Evolutionary conservation across 2,113 vertebrate genomes (phyloP).

Genomic region (Alethe diademata): DNA sequence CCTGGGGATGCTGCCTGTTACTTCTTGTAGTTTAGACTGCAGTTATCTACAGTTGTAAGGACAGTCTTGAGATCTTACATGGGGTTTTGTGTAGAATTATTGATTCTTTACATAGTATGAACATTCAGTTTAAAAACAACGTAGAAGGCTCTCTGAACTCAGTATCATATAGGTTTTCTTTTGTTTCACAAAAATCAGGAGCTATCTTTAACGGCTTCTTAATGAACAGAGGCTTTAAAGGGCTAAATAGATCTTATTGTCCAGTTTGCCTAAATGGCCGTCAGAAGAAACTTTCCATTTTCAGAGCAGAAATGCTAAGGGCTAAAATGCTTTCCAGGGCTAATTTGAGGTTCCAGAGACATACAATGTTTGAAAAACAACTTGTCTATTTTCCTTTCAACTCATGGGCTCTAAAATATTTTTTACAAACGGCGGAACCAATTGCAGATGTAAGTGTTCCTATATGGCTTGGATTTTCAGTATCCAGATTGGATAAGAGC

Average conservation of each 20-base stretch:
- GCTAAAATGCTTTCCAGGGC: conserved; percentile 44
- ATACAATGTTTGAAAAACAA: neutral
- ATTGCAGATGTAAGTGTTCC: neutral
- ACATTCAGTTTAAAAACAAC: neutral
- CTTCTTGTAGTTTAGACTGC: neutral
- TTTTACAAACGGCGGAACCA: neutral
- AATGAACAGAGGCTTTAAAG: conserved; percentile 32
- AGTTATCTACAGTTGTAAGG: neutral
- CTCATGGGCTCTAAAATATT: neutral
- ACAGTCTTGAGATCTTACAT: neutral
- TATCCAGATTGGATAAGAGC: neutral
- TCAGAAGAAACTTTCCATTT: neutral
- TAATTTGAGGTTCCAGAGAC: neutral
- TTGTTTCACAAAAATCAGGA: neutral
- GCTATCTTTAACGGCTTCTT: conserved; percentile 9
- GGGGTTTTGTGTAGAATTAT: neutral
- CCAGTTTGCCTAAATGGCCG: neutral
- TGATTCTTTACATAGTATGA: neutral
- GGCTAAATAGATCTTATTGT: conserved; percentile 28
- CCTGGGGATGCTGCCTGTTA: neutral
- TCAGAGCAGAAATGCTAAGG: conserved; percentile 30
- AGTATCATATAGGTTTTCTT: neutral
- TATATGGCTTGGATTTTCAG: neutral
- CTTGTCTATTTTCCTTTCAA: neutral
- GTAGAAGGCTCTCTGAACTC: neutral